Percentiles rank a stretch among this genome's conserved stretches.
Evolutionary conservation across 2,888 invertebrate genomes (phyloP).

Genomic region (Microctonus brassicae): DNA sequence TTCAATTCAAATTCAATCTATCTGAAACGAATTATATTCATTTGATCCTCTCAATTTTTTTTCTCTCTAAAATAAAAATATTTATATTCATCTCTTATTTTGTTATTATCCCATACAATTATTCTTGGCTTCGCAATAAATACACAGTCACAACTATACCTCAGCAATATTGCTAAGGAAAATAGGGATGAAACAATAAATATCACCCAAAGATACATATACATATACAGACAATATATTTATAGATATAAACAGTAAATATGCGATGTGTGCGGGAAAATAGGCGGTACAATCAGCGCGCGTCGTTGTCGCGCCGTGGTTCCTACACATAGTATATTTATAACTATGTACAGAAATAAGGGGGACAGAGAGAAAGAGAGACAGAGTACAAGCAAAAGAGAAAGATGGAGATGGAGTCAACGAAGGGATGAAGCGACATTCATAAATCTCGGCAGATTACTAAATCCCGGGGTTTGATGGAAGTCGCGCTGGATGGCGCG

Average conservation of each 20-base stretch:
- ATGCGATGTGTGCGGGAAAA: background rate
- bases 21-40: no score
- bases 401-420: slow-evolving; percentile 46
- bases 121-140: no score
- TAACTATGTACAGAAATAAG: slow-evolving; percentile 5
- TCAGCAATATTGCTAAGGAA: no score
- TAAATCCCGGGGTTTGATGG: slow-evolving; percentile 69
- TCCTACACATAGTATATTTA: background rate
- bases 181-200: no score
- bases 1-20: no score
- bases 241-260: slow-evolving; percentile 7
- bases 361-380: slow-evolving; percentile 25
- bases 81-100: no score
- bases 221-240: no score
- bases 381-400: slow-evolving; percentile 45
- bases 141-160: no score
- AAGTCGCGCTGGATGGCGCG: slow-evolving; percentile 45
- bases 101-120: no score
- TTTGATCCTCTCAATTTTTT: no score
- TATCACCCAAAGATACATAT: no score
- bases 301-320: slow-evolving; percentile 27
- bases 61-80: no score
- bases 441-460: slow-evolving; percentile 70
- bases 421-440: slow-evolving; percentile 64
- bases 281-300: slow-evolving; percentile 37